These are phyloP conservation scores for Cydia splendana DNA, from an alignment of 1,140 invertebrate genomes.

Conservation along the genomic window DNA sequence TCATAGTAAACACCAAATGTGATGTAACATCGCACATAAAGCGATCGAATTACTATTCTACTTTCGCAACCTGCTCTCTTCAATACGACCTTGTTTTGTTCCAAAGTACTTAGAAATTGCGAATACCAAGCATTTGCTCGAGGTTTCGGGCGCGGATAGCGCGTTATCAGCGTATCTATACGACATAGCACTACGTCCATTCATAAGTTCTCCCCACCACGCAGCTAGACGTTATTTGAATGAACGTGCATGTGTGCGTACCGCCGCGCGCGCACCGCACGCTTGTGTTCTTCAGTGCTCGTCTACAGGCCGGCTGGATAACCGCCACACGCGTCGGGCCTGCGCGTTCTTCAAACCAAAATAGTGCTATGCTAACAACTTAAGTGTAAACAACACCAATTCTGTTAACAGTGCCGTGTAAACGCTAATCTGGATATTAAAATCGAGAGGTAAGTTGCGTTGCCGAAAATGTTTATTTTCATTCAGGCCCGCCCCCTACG, in stretches of 20 bases:
- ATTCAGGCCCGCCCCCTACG: constrained; percentile 73
- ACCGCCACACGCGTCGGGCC: constrained; percentile 46
- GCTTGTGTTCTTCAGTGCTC: constrained; percentile 55
- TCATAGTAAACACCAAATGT: constrained; percentile 1
- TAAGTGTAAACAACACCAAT: constrained; percentile 58
- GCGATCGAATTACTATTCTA: constrained; percentile 23
- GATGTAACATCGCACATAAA: background rate
- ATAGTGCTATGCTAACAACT: constrained; percentile 66
- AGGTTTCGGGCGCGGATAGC: constrained; percentile 40
- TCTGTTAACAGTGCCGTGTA: constrained; percentile 62
- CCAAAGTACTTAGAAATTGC: background rate
- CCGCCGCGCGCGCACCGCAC: constrained; percentile 62
- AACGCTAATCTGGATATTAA: constrained; percentile 76
- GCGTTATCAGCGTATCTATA: constrained; percentile 72
- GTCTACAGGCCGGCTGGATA: constrained; percentile 52
- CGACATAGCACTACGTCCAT: constrained; percentile 73
- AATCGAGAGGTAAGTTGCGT: constrained; percentile 70
- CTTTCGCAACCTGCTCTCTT: constrained; percentile 15
- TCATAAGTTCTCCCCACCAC: constrained; percentile 70
- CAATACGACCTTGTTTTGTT: background rate
- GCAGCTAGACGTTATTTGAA: constrained; percentile 51
- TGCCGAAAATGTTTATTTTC: constrained; percentile 69
- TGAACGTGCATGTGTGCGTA: constrained; percentile 61
- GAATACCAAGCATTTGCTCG: background rate
- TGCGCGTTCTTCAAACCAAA: constrained; percentile 36